Percentiles rank a stretch among this genome's conserved stretches.
phyloP scores from a whole-genome alignment of 2,888 invertebrate genomes.

The Heliconius cydno region DNA sequence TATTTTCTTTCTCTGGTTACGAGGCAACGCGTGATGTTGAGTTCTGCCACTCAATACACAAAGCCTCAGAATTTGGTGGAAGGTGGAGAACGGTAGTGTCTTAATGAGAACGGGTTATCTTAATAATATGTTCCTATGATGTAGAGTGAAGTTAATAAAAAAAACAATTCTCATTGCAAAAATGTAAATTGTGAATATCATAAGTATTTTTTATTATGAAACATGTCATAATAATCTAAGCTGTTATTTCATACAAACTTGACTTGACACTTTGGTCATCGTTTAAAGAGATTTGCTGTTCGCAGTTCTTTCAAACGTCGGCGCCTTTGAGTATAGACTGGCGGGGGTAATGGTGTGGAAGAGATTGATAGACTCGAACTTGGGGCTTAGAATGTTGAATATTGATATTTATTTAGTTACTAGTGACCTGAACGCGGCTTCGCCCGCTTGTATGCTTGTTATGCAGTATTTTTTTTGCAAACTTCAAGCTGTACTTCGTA shows the following conservation, averaged over 20 bases:
- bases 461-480: background rate
- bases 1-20: background rate
- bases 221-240: background rate
- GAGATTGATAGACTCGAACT: conserved; percentile 57
- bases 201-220: background rate
- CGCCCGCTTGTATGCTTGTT: background rate
- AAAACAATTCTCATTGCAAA: too few species aligned
- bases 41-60: background rate
- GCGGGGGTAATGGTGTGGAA: conserved; percentile 62
- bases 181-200: too few species aligned
- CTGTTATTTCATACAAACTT: background rate
- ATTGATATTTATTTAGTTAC: conserved; percentile 30
- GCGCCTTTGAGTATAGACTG: conserved; percentile 59
- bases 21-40: background rate
- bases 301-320: conserved; percentile 51
- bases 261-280: conserved; percentile 28
- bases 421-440: background rate
- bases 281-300: conserved; percentile 34
- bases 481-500: background rate
- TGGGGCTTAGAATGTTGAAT: conserved; percentile 37
- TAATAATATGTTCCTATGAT: too few species aligned
- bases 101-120: too few species aligned
- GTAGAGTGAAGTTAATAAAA: too few species aligned
- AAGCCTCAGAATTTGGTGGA: background rate
- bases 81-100: too few species aligned